Evolutionary conservation across 1,140 invertebrate species (phyloP), one percentile per base, ranked within the genome.

Genomic region (Fopius arisanus): DNA sequence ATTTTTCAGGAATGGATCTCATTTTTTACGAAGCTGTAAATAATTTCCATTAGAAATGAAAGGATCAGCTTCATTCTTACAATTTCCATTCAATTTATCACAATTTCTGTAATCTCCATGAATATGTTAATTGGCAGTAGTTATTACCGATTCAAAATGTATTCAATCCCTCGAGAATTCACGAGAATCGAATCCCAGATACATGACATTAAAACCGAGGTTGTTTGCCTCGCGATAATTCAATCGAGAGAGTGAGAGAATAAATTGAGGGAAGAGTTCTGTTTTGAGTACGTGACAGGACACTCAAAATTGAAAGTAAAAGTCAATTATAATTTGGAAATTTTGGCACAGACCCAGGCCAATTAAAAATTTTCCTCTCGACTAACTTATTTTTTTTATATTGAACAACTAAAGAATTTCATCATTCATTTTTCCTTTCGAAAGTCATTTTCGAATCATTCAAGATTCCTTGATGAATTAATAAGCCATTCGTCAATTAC

Each of bases 131-230:
- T 67, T 68, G 12, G 54, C 67, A 68, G 54, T 67, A 37, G 59
- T 59, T 21, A 66, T 72, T 31, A 29, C 23, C 31, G 51, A 67
- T 14, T 51, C 51, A 67, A 33, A 70, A 26, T 69, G 67, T 33
- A n/a, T 16, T 48, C 33, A 70, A 14, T 31, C 14, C 29, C 6
- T 10, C 54, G 54, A 26, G 54, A 59, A 59, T 59, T 59, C 21
- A 51, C 67, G 48, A 41, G 67, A 75, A 71, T 69, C 48, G 67
- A 76, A 77, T 40, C 75, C 75, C 66, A 77, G 75, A 74, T 77
- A 74, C 75, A 77, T 77, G 75, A 31, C 51, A 77, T 77, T 77
- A 77, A 67, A 72, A 29, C 7, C 23, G 51, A 74, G 72, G 67
- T 72, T 65, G 72, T 70, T 77, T 16, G 72, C 75, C 75, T 77